phyloP scores from a whole-genome alignment of 2,113 vertebrate genomes.

The Peromyscus californicus region DNA sequence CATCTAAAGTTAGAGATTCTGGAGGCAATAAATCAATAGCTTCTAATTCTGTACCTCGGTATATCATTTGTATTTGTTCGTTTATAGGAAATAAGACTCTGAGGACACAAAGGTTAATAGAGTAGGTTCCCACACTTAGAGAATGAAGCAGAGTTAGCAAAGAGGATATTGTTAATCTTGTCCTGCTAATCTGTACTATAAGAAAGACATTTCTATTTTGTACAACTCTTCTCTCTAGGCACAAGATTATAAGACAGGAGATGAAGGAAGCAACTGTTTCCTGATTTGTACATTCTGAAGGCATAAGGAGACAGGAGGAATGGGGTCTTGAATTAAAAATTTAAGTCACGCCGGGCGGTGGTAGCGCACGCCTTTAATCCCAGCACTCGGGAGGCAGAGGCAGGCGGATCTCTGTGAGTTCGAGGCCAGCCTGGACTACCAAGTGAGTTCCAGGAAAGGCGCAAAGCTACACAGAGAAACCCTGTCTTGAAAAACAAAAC shows the following conservation, averaged over 20 bases:
- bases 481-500: too few relatives aligned
- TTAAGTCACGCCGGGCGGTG: too few relatives aligned
- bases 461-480: too few relatives aligned
- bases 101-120: not conserved
- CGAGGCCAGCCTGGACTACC: too few relatives aligned
- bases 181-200: not conserved
- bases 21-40: not conserved
- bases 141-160: slow-evolving; percentile 12
- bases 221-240: not conserved
- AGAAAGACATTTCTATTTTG: slow-evolving; percentile 11
- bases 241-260: slow-evolving; percentile 17
- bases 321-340: slow-evolving; percentile 29
- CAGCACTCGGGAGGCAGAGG: too few relatives aligned
- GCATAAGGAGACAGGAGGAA: not conserved
- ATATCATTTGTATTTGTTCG: not conserved
- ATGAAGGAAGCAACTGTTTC: not conserved
- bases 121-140: not conserved
- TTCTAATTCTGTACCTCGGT: not conserved
- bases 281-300: not conserved
- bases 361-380: too few relatives aligned
- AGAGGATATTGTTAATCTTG: not conserved
- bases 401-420: too few relatives aligned
- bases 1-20: slow-evolving; percentile 16
- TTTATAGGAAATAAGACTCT: not conserved
- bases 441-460: too few relatives aligned